Evolutionary conservation across 2,113 vertebrate genomes (phyloP), one percentile per base, ranked within the genome.

Genomic region (Sinocyclocheilus anshuiensis): DNA sequence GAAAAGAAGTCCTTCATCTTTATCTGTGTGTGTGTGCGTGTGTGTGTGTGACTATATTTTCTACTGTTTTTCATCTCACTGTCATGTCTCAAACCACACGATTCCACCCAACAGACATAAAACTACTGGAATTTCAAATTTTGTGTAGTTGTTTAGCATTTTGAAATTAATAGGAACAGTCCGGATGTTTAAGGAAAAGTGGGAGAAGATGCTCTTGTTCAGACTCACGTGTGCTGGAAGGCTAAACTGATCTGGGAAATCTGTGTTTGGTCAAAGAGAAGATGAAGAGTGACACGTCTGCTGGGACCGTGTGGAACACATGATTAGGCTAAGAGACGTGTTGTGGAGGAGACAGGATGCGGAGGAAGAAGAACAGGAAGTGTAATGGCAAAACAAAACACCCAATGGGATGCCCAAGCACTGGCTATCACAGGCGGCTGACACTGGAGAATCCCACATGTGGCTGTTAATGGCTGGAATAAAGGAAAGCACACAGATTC

Each of bases 211-310:
- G 1, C 6, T 39, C 33, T 79, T 59, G 33, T 39, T 4, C 11
- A 24, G 36, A 63, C n/a, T 80, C 24, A 0, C 9, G 1, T 59
- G 13, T 77, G 20, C 61, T 26, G n/a, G 48, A 18, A 81, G 3
- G 79, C 36, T 69, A 50, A 82, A 50, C 42, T 82, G 61, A 65
- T 50, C 61, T 13, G n/a, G 42, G 42, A 69, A 67, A 16, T 33
- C 39, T 71, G 10, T 81, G 63, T 71, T 71, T 82, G 61, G 26
- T 36, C 53, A 82, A 26, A 0, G 26, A 33, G 5, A 33, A 45
- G 45, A 82, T 33, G 63, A 82, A 65, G 63, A 82, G 24, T 67
- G 79, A 67, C 79, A 67, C 15, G 45, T 82, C 24, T 82, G 24
- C 24, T 50, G 63, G 45, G 45, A 53, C 42, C 1, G 5, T 53